phyloP scores from a whole-genome alignment of 2,113 vertebrate genomes.

The Forbesichthys agassizii region DNA sequence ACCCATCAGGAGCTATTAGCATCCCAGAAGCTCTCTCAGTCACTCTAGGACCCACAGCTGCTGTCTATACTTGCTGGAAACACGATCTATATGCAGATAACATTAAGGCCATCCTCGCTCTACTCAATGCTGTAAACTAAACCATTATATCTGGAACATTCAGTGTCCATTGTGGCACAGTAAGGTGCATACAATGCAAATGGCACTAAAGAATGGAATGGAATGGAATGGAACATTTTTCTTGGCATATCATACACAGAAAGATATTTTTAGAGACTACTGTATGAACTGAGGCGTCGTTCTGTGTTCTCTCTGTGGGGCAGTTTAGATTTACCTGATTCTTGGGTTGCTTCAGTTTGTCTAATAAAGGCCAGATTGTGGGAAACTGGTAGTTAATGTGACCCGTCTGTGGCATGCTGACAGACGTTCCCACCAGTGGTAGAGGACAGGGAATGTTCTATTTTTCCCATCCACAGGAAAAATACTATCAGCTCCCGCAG shows the following conservation, averaged over 20 bases:
- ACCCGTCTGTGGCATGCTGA: conserved; percentile 68
- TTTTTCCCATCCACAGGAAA: conserved; percentile 73
- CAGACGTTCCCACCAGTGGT: conserved; percentile 71
- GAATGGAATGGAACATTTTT: conserved; percentile 41
- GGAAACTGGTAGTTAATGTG: conserved; percentile 74
- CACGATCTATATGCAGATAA: conserved; percentile 70
- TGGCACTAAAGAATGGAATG: conserved; percentile 26
- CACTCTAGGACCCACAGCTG: conserved; percentile 65
- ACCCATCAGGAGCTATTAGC: conserved; percentile 51
- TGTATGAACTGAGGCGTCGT: conserved; percentile 60
- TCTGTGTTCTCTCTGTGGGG: conserved; percentile 63
- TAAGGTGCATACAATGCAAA: conserved; percentile 27
- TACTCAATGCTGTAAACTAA: conserved; percentile 70
- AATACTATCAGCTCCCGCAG: conserved; percentile 58
- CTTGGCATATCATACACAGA: conserved; percentile 44
- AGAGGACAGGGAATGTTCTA: conserved; percentile 64
- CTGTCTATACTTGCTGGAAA: conserved; percentile 71
- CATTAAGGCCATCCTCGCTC: conserved; percentile 77
- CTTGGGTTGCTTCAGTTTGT: conserved; percentile 59
- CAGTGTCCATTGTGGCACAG: conserved; percentile 43
- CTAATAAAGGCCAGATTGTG: conserved; percentile 81
- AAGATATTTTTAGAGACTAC: conserved; percentile 64
- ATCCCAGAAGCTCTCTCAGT: conserved; percentile 50
- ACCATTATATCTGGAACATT: conserved; percentile 60
- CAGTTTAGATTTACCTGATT: conserved; percentile 75